phyloP scores from a whole-genome alignment of 2,113 vertebrate species.

The Erinaceus europaeus region DNA sequence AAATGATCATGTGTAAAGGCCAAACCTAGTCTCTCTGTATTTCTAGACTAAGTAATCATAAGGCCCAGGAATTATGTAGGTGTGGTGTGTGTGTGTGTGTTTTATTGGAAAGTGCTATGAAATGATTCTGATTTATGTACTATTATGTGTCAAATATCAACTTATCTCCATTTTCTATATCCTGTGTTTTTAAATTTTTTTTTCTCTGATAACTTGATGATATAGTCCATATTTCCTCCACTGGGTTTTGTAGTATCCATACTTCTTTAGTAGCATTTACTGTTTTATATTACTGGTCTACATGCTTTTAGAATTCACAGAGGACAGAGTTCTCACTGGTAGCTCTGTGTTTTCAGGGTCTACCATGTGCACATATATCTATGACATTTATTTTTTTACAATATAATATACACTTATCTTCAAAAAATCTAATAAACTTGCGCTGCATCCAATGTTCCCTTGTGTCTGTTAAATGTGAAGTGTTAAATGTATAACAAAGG shows the following conservation, averaged over 20 bases:
- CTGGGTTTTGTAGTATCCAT: rapidly evolving
- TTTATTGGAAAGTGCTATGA: background rate
- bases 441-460: background rate
- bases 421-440: background rate
- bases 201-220: background rate
- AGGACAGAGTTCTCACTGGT: background rate
- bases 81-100: too few relatives aligned
- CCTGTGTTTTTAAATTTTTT: too few relatives aligned
- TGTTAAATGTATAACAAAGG: background rate
- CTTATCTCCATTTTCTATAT: background rate
- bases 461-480: background rate
- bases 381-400: background rate
- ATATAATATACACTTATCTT: background rate
- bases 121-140: background rate
- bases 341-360: background rate
- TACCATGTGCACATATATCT: background rate
- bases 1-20: background rate
- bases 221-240: background rate
- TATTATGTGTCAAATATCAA: background rate
- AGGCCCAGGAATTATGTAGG: background rate
- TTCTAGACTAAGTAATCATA: background rate
- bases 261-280: background rate
- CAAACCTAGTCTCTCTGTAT: background rate
- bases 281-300: background rate
- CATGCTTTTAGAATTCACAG: background rate